Base-by-base conservation (phyloP, 2,888 invertebrate species). In the Trachelus troglodyta region DNA sequence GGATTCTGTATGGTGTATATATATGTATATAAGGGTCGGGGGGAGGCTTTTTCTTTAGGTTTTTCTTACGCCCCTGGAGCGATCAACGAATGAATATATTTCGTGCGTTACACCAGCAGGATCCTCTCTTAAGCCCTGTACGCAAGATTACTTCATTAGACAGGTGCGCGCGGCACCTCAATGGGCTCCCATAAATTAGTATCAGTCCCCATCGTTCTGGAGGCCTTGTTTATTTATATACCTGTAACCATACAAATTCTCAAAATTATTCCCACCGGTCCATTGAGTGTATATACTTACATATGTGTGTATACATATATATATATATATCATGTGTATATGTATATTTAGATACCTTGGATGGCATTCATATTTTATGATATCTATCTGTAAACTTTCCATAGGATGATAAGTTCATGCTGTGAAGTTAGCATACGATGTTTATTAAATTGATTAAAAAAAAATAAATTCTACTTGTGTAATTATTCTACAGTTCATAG, bases 121-220 rank as follows among this genome's bases (percentile, higher is more conserved):
- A 56, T 30, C 71, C 71, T 31, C 71, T 71, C 9, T 34, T 71
- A 12, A 15, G 71, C 31, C 71, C 23, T 9, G 31, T 23, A 34
- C 71, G 31, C 12, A 76, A 79, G 83, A 85, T 85, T 81, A 84
- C 85, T 85, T 85, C 85, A 85, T 85, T 84, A 84, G 84, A 85
- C 84, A 76, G 81, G 69, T 81, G 82, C 81, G 84, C 56, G 56
- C 71, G 71, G 71, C 71, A 71, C 31, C 71, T 71, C 71, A 31
- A 34, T 33, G 71, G 33, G 71, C 31, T 71, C 71, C 71, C 71
- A 34, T 71, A 71, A 71, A 71, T 71, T 71, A 34, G 71, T 71
- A 71, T 71, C 71, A 34, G 71, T 71, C 34, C 34, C 71, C 23
- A 33, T 34, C 71, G 71, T 56, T 23, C 23, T 56, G 23, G 56